A percentile compares a stretch with the other conserved stretches of the same genome.
phyloP scores from a whole-genome alignment of 2,113 vertebrate genomes.

The Ictidomys tridecemlineatus region DNA sequence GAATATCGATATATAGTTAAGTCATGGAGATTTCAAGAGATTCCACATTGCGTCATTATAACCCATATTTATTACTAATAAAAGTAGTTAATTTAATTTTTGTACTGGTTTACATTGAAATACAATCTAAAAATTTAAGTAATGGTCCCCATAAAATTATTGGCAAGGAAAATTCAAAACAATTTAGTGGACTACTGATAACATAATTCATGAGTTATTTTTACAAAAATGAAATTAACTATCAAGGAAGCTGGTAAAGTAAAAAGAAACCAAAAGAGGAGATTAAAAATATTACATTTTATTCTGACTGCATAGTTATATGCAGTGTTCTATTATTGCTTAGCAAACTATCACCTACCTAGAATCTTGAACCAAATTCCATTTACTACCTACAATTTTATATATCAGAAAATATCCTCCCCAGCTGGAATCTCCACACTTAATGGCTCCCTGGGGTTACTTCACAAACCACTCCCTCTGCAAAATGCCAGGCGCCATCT shows the following conservation, averaged over 20 bases:
- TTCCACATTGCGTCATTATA: not conserved
- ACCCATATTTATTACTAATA: not conserved
- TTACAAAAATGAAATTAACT: not conserved
- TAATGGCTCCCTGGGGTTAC: no score
- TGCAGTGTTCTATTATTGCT: not conserved
- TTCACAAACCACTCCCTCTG: no score
- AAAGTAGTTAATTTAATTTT: not conserved
- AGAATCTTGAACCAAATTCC: not conserved
- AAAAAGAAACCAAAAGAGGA: not conserved
- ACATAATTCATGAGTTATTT: not conserved
- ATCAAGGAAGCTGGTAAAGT: not conserved
- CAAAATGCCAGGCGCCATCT: no score
- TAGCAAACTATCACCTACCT: not conserved
- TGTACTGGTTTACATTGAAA: not conserved
- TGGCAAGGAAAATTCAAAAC: not conserved
- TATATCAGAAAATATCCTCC: not conserved
- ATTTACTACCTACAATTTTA: not conserved
- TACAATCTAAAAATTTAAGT: not conserved
- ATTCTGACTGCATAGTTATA: not conserved
- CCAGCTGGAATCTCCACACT: not conserved
- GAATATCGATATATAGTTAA: not conserved
- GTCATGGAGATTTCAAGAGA: not conserved
- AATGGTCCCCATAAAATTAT: not conserved
- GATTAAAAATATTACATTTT: not conserved
- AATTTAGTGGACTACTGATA: not conserved